phyloP scores from a whole-genome alignment of 2,113 vertebrate genomes.

The Tyto alba region DNA sequence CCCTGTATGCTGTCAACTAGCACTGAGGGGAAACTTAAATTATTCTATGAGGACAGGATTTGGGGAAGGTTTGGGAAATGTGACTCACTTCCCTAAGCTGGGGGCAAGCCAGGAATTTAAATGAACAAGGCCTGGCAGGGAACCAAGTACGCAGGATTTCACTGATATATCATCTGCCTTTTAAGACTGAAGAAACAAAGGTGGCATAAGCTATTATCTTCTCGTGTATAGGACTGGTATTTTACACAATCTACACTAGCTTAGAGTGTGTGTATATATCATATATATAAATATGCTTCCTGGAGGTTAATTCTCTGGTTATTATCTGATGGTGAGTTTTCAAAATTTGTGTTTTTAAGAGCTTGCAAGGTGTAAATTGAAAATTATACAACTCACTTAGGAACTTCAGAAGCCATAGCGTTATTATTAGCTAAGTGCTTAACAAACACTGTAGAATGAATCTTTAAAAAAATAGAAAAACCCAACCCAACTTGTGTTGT shows the following conservation, averaged over 20 bases:
- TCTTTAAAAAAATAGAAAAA: background rate
- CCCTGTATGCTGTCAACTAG: background rate
- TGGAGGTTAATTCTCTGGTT: background rate
- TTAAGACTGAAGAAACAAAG: background rate
- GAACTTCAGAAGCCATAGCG: background rate
- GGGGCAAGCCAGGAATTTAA: slow-evolving; percentile 19
- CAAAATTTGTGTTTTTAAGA: background rate
- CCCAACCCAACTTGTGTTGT: background rate
- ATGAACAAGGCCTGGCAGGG: slow-evolving; percentile 14
- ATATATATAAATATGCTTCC: background rate
- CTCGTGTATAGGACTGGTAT: background rate
- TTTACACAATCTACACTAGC: background rate
- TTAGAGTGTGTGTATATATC: background rate
- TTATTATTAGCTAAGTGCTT: background rate
- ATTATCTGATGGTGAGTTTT: background rate
- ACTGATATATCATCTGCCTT: background rate
- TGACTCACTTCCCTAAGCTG: slow-evolving; percentile 9
- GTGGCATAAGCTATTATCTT: background rate
- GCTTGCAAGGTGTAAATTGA: background rate
- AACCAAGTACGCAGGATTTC: background rate
- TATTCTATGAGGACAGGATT: background rate
- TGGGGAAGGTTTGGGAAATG: slow-evolving; percentile 17
- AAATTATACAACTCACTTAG: background rate
- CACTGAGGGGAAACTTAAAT: background rate
- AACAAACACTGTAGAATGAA: background rate